A percentile compares a stretch with the other conserved stretches of the same genome.
These are phyloP conservation scores for Nothocercus julius DNA, from an alignment of 2,113 vertebrate genomes.

Conservation along the genomic window DNA sequence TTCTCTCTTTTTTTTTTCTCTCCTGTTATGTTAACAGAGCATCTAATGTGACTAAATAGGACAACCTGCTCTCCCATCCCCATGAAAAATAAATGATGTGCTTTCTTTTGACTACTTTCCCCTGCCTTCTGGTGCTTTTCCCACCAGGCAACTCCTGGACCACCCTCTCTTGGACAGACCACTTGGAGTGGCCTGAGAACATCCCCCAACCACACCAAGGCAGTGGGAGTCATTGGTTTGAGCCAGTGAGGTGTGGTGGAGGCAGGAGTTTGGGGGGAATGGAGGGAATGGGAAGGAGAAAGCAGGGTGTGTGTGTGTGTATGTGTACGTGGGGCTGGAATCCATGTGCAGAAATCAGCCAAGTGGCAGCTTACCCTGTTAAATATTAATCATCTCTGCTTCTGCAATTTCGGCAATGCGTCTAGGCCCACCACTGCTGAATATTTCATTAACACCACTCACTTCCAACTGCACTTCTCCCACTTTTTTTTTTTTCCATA, in stretches of 20 bases:
- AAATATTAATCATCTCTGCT: slow-evolving; percentile 81
- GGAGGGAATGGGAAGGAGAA: neutral
- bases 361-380: slow-evolving; percentile 78
- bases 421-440: slow-evolving; percentile 78
- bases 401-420: slow-evolving; percentile 78
- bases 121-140: neutral
- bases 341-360: slow-evolving; percentile 69
- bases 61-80: slow-evolving; percentile 74
- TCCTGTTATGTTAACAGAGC: slow-evolving; percentile 81
- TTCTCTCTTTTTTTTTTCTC: neutral
- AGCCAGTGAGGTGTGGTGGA: neutral
- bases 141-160: neutral
- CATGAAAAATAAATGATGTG: slow-evolving; percentile 77
- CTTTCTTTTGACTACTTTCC: slow-evolving; percentile 58
- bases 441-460: slow-evolving; percentile 79
- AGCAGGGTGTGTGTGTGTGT: neutral
- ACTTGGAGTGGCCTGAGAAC: neutral
- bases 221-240: neutral
- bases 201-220: neutral
- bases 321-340: slow-evolving; percentile 41
- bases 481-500: slow-evolving; percentile 37
- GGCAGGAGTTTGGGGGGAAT: slow-evolving; percentile 12
- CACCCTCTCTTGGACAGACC: neutral
- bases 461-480: slow-evolving; percentile 70
- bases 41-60: slow-evolving; percentile 83